A percentile compares a stretch with the other conserved stretches of the same genome.
These are phyloP conservation scores for Hepsetus odoe DNA, from an alignment of 2,113 vertebrate species.

Conservation along the genomic window DNA sequence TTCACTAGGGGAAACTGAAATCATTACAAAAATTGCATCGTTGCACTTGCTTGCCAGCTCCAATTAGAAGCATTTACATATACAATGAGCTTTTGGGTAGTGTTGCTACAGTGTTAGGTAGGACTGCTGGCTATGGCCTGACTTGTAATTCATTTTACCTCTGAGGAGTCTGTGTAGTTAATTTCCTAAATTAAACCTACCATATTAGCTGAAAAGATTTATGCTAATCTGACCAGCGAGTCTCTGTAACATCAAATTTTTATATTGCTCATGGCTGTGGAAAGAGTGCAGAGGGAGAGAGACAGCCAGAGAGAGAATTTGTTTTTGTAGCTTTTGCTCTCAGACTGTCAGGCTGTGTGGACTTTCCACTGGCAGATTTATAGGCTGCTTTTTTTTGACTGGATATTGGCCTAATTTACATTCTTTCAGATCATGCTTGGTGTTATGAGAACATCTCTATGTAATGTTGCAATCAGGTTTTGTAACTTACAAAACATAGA, in stretches of 20 bases:
- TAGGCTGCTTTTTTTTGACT: slow-evolving; percentile 27
- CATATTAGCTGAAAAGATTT: slow-evolving; percentile 74
- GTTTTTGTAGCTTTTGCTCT: slow-evolving; percentile 55
- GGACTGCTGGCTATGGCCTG: slow-evolving; percentile 57
- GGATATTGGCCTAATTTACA: slow-evolving; percentile 30
- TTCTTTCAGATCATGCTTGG: slow-evolving; percentile 22
- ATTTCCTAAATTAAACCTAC: slow-evolving; percentile 78
- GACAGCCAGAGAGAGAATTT: slow-evolving; percentile 32
- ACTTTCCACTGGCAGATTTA: neutral
- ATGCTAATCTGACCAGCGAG: slow-evolving; percentile 72
- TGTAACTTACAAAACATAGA: no score
- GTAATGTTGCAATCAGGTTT: neutral
- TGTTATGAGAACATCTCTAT: neutral
- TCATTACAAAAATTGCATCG: slow-evolving; percentile 63
- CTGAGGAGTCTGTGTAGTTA: slow-evolving; percentile 71
- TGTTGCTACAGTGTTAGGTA: slow-evolving; percentile 50
- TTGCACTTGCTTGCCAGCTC: slow-evolving; percentile 65
- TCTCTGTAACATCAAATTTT: slow-evolving; percentile 64
- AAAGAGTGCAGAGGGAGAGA: neutral
- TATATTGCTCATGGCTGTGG: slow-evolving; percentile 57
- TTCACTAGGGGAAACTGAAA: slow-evolving; percentile 60
- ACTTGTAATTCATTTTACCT: slow-evolving; percentile 68
- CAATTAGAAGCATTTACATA: slow-evolving; percentile 70
- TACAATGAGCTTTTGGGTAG: slow-evolving; percentile 63
- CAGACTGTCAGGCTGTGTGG: neutral